These are phyloP conservation scores for Eupithecia vulgata DNA, from an alignment of 2,888 invertebrate species.

Conservation along the genomic window DNA sequence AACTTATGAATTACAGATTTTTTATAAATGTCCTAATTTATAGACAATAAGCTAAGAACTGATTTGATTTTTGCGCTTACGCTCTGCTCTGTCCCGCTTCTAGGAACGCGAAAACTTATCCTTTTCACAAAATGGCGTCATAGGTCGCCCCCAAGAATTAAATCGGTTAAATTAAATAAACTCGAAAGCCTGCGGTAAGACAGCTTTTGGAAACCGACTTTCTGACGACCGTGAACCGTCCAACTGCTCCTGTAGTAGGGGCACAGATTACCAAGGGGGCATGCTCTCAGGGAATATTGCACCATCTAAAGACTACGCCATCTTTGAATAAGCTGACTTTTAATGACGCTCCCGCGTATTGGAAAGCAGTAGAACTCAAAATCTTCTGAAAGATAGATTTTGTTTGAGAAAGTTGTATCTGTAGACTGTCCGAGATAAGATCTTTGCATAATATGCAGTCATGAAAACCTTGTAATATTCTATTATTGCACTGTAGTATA, in stretches of 20 bases:
- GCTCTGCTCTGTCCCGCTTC: no score
- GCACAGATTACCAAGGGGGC: no score
- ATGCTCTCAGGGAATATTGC: slow-evolving; percentile 60
- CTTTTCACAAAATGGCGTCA: no score
- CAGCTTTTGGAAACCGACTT: not conserved
- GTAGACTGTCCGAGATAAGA: slow-evolving; percentile 5
- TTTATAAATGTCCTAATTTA: no score
- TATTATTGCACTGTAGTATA: not conserved
- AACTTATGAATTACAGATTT: no score
- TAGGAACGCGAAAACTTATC: no score
- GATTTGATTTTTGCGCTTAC: no score
- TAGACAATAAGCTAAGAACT: no score
- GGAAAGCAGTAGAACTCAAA: slow-evolving; percentile 24
- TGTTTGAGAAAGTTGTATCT: not conserved
- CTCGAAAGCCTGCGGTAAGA: not conserved
- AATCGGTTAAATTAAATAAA: not conserved
- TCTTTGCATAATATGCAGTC: slow-evolving; percentile 22
- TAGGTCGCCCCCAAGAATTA: not conserved
- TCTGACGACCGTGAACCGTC: no score
- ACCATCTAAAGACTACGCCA: slow-evolving; percentile 37
- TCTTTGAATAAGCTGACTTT: slow-evolving; percentile 13
- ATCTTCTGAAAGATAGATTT: slow-evolving; percentile 1
- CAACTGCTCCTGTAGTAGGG: not conserved
- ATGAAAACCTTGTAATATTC: slow-evolving; percentile 10
- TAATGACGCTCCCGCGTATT: slow-evolving; percentile 26